Conservation (phyloP, 1,140 invertebrate species). For the Aphis gossypii region DNA sequence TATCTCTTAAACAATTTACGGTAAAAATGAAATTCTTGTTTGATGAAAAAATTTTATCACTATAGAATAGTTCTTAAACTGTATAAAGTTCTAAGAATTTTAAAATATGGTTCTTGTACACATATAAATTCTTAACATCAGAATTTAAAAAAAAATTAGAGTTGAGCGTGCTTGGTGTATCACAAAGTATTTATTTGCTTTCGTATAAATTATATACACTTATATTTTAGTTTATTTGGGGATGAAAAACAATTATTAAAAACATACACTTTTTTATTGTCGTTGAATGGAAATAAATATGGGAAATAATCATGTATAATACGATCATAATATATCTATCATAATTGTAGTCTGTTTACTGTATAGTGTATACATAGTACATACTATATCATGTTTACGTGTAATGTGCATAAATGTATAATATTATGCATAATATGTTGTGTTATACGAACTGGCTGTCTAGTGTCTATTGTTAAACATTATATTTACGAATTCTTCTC, state of each 20-base stretch:
- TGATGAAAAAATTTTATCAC: not conserved
- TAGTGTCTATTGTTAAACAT: not conserved
- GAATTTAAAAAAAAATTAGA: not conserved
- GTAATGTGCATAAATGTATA: no score
- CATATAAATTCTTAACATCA: no score
- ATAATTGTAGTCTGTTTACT: not conserved
- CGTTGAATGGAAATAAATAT: not conserved
- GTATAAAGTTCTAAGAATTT: not conserved
- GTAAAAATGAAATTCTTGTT: no score
- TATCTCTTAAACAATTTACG: no score
- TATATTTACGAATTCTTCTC: not conserved
- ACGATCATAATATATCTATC: no score
- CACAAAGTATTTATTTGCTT: not conserved
- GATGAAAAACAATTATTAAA: no score
- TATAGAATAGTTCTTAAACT: not conserved
- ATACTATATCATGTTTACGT: no score
- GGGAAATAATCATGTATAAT: not conserved
- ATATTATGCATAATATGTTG: no score
- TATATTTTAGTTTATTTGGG: no score
- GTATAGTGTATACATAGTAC: no score
- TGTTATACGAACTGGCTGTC: not conserved
- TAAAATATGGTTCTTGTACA: not conserved
- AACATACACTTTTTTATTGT: no score
- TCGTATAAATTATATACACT: no score
- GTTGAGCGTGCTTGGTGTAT: not conserved